phyloP scores from a whole-genome alignment of 2,888 invertebrate genomes.

The Drosophila kuntzei region DNA sequence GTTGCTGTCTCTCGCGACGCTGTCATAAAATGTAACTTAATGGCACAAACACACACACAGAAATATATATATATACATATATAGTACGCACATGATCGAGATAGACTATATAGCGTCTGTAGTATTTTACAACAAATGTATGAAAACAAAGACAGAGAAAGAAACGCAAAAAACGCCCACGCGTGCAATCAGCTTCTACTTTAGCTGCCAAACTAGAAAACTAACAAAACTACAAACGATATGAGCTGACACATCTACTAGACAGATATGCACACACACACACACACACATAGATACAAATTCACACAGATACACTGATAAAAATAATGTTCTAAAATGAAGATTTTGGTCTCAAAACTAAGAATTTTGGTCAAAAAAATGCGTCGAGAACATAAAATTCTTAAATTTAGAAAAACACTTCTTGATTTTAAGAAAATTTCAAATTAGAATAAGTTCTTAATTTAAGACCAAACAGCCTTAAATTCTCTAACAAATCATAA shows the following conservation, averaged over 20 bases:
- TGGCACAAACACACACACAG: conserved; percentile 53
- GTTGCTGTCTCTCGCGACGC: conserved; percentile 57
- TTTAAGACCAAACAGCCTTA: too few relatives aligned
- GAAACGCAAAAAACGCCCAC: conserved; percentile 64
- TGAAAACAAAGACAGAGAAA: conserved; percentile 43
- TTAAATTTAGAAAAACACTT: too few relatives aligned
- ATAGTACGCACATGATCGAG: conserved; percentile 15
- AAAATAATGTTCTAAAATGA: too few relatives aligned
- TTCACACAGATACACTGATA: too few relatives aligned
- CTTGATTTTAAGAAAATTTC: too few relatives aligned
- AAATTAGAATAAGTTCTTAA: too few relatives aligned
- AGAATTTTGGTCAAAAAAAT: too few relatives aligned
- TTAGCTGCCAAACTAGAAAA: conserved; percentile 69
- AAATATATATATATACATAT: not conserved
- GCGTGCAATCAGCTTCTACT: conserved; percentile 70
- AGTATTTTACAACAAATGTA: conserved; percentile 77
- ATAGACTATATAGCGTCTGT: conserved; percentile 45
- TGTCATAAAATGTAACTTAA: conserved; percentile 81
- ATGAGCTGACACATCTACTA: conserved; percentile 36
- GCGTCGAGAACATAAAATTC: too few relatives aligned
- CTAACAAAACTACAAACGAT: conserved; percentile 43
- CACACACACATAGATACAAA: conserved; percentile 3
- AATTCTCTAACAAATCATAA: too few relatives aligned
- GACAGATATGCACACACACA: conserved; percentile 23
- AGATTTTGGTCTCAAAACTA: too few relatives aligned